A percentile compares a stretch with the other conserved stretches of the same genome.
phyloP scores from a whole-genome alignment of 2,888 invertebrate species.

The Strigamia maritima region DNA sequence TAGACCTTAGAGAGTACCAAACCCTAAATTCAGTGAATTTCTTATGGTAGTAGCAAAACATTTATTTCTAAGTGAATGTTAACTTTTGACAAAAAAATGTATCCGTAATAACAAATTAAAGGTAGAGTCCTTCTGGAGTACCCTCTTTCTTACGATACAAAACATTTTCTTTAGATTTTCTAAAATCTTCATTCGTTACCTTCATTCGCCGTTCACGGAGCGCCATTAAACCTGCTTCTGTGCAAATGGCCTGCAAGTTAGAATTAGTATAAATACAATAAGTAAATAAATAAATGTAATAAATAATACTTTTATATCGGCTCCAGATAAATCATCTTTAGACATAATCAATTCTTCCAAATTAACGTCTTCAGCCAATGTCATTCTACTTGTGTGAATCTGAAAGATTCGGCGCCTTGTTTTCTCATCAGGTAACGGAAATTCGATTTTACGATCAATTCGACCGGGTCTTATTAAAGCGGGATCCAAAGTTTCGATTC shows the following conservation, averaged over 20 bases:
- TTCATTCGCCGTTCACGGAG: constrained; percentile 97
- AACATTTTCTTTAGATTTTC: constrained; percentile 98
- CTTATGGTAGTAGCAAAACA: not conserved
- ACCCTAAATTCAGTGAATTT: not conserved
- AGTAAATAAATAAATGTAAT: not conserved
- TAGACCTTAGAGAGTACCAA: too few relatives aligned
- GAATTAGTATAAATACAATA: not conserved
- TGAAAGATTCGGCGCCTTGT: constrained; percentile 94
- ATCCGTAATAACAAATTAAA: constrained; percentile 61
- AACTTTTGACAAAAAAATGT: not conserved
- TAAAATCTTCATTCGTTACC: constrained; percentile 98
- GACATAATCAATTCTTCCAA: constrained; percentile 97
- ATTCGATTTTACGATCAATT: constrained; percentile 99
- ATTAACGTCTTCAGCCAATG: constrained; percentile 92
- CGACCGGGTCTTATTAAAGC: constrained; percentile 97
- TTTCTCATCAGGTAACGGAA: constrained; percentile 98
- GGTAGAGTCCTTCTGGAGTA: constrained; percentile 96
- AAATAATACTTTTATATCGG: constrained; percentile 73
- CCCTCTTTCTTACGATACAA: constrained; percentile 98
- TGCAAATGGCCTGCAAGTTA: constrained; percentile 85
- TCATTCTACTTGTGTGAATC: constrained; percentile 99
- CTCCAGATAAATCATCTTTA: constrained; percentile 98
- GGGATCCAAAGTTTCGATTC: constrained; percentile 97
- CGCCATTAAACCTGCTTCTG: constrained; percentile 98
- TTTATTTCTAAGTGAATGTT: not conserved